Percentiles rank a stretch among this genome's conserved stretches.
Conservation (phyloP, 2,113 vertebrate species). For the Neomonachus schauinslandi region DNA sequence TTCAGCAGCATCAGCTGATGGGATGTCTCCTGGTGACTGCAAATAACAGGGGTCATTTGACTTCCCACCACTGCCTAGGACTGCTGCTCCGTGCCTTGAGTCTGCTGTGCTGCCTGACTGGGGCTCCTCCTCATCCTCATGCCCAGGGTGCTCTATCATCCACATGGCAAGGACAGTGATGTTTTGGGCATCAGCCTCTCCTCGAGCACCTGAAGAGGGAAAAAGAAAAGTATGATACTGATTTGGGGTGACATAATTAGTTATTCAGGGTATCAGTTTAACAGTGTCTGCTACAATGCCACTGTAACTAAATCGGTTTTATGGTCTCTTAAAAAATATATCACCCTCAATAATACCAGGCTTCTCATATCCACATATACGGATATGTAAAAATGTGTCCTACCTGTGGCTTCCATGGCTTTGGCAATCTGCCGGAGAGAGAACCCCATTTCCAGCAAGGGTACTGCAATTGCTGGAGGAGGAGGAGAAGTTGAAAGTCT, state of each 20-base stretch:
- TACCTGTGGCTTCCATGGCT: conserved; percentile 98
- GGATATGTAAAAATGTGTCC: background rate
- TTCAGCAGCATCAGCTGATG: conserved; percentile 92
- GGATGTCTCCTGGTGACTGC: conserved; percentile 93
- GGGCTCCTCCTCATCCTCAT: conserved; percentile 93
- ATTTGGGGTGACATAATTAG: conserved; percentile 5
- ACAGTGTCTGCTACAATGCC: background rate
- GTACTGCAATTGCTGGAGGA: conserved; percentile 97
- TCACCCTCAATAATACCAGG: conserved; percentile 5
- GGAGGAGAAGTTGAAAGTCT: conserved; percentile 97
- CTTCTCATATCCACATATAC: background rate
- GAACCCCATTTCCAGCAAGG: conserved; percentile 98
- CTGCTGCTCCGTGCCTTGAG: conserved; percentile 84
- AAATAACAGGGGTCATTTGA: conserved; percentile 91
- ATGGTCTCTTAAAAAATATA: conserved; percentile 32
- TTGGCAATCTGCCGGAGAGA: conserved; percentile 97
- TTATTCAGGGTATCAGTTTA: conserved; percentile 2
- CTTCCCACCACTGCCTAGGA: conserved; percentile 88
- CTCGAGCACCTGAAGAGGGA: conserved; percentile 90
- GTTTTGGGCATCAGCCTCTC: conserved; percentile 97
- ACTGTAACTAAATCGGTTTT: background rate
- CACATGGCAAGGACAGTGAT: conserved; percentile 99
- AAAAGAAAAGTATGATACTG: background rate
- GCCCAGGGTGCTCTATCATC: conserved; percentile 98
- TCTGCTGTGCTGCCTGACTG: conserved; percentile 87